phyloP scores from a whole-genome alignment of 2,113 vertebrate species.

The Raja brachyura region DNA sequence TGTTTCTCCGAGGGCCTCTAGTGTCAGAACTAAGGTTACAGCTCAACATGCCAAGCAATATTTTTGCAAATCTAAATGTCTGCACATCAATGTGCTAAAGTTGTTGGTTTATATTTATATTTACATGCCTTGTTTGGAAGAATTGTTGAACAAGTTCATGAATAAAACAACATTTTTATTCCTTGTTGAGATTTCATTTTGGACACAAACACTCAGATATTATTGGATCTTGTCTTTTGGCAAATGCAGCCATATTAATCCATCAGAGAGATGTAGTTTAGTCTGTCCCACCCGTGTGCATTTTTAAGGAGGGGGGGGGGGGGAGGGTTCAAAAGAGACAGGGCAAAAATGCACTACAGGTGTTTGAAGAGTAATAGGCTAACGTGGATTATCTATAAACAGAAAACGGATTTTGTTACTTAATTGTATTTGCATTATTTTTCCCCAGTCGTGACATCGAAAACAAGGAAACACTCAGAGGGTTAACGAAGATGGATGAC shows the following conservation, averaged over 20 bases:
- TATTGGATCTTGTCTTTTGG: not conserved
- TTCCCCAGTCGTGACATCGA: constrained; percentile 73
- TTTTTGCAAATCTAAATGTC: not conserved
- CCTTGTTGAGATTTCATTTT: not conserved
- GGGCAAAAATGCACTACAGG: too few species aligned
- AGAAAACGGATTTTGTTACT: not conserved
- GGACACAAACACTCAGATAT: not conserved
- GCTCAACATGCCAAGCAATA: not conserved
- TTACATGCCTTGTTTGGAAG: not conserved
- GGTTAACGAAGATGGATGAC: constrained; percentile 84
- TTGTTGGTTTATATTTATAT: not conserved
- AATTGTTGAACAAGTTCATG: not conserved
- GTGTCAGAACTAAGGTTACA: not conserved
- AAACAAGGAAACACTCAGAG: constrained; percentile 74
- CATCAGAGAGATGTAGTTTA: not conserved
- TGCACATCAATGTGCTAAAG: not conserved
- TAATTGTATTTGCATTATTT: constrained; percentile 21
- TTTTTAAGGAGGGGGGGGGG: too few species aligned
- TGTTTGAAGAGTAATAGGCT: not conserved
- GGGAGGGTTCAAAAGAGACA: too few species aligned
- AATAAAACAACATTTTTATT: not conserved
- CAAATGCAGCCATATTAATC: not conserved
- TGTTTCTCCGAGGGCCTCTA: not conserved
- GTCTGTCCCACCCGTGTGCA: not conserved
- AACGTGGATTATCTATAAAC: not conserved